phyloP scores from a whole-genome alignment of 2,797 vertebrate species.

The Decapterus maruadsi region DNA sequence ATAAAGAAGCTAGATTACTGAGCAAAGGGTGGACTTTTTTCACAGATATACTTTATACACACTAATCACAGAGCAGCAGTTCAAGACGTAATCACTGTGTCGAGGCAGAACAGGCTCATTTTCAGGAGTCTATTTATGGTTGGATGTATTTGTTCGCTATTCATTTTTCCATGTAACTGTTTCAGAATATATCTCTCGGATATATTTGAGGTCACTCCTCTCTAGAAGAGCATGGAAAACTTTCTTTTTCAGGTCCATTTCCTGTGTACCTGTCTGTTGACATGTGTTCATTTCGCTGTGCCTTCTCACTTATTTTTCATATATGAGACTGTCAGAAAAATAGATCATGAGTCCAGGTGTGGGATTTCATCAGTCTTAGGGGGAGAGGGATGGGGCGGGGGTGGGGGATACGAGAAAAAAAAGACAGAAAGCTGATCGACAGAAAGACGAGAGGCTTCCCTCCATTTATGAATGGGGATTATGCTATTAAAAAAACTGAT shows the following conservation, averaged over 20 bases:
- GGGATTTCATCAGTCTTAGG: not conserved
- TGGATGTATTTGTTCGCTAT: not conserved
- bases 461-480: constrained; percentile 70
- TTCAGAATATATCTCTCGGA: constrained; percentile 5
- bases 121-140: constrained; percentile 39
- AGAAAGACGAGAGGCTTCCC: constrained; percentile 67
- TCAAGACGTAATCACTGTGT: not conserved
- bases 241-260: too few relatives aligned
- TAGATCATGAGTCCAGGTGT: not conserved
- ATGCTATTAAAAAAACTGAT: constrained; percentile 77
- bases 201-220: not conserved
- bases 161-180: not conserved
- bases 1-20: too few relatives aligned
- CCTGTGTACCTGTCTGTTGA: not conserved
- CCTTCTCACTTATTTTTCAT: constrained; percentile 1
- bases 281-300: constrained; percentile 20
- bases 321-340: not conserved
- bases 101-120: constrained; percentile 23
- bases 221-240: not conserved
- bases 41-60: too few relatives aligned
- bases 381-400: not conserved
- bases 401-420: constrained; percentile 4
- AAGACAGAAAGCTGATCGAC: constrained; percentile 39
- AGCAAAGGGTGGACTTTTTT: not conserved
- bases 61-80: constrained; percentile 14